Evolutionary conservation across 2,113 vertebrate species (phyloP).

Genomic region (Poeciliopsis prolifica): DNA sequence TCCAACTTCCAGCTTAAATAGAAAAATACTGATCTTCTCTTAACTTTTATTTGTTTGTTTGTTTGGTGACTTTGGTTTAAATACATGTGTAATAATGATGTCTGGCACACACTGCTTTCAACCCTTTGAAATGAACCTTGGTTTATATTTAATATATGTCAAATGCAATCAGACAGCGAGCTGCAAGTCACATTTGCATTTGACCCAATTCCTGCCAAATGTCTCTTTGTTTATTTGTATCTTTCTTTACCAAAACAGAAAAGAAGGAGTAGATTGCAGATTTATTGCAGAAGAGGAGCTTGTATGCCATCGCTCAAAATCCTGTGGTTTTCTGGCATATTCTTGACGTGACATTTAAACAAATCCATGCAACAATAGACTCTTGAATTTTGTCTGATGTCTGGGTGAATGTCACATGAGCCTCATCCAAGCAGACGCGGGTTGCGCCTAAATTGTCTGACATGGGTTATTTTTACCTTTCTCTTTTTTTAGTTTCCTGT

Average conservation of each 20-base stretch:
- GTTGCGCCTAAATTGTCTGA: background rate
- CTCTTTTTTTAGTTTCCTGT: background rate
- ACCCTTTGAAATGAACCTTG: slow-evolving; percentile 22
- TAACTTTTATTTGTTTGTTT: background rate
- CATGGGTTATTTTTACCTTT: background rate
- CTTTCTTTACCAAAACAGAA: slow-evolving; percentile 17
- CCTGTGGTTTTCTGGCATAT: slow-evolving; percentile 27
- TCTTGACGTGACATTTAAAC: slow-evolving; percentile 53
- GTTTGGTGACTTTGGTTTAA: background rate
- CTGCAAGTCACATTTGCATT: slow-evolving; percentile 56
- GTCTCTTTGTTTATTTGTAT: slow-evolving; percentile 20
- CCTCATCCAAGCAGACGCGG: background rate
- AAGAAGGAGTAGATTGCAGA: background rate
- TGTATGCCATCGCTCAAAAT: slow-evolving; percentile 28
- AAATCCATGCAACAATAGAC: slow-evolving; percentile 31
- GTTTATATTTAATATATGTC: slow-evolving; percentile 29
- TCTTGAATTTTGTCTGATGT: background rate
- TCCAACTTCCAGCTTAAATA: no score
- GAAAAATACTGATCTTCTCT: background rate
- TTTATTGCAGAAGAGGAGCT: slow-evolving; percentile 7
- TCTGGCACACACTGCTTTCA: slow-evolving; percentile 10
- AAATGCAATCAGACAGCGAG: slow-evolving; percentile 49
- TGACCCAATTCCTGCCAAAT: slow-evolving; percentile 57
- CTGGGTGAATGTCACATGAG: slow-evolving; percentile 33
- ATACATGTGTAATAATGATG: slow-evolving; percentile 1